Percentiles rank a stretch among this genome's conserved stretches.
phyloP scores from a whole-genome alignment of 2,113 vertebrate genomes.

The Gobius niger region DNA sequence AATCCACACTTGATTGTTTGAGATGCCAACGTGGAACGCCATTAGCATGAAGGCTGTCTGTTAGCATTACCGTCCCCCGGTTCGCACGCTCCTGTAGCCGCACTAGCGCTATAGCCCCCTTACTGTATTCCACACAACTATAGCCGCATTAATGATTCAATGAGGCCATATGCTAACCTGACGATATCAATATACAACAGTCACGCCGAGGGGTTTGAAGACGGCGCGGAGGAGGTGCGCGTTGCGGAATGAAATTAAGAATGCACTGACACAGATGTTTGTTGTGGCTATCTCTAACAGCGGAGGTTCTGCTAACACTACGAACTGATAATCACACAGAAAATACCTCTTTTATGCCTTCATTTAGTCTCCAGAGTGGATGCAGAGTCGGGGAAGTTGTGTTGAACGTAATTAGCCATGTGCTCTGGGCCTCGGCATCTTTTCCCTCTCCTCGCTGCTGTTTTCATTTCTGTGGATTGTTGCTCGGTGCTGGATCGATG shows the following conservation, averaged over 20 bases:
- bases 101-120: slow-evolving; percentile 26
- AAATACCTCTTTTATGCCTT: too few relatives aligned
- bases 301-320: too few relatives aligned
- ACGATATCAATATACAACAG: slow-evolving; percentile 54
- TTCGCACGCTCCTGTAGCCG: slow-evolving; percentile 11
- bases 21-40: background rate
- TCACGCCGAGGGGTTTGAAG: slow-evolving; percentile 12
- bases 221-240: slow-evolving; percentile 14
- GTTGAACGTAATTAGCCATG: too few relatives aligned
- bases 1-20: background rate
- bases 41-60: background rate
- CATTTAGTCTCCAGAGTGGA: too few relatives aligned
- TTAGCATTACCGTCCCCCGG: slow-evolving; percentile 14
- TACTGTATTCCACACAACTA: slow-evolving; percentile 46
- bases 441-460: too few relatives aligned
- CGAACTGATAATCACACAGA: too few relatives aligned
- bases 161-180: slow-evolving; percentile 55
- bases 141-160: slow-evolving; percentile 70
- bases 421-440: too few relatives aligned
- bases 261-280: slow-evolving; percentile 1
- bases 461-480: too few relatives aligned
- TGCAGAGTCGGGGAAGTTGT: too few relatives aligned
- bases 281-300: too few relatives aligned
- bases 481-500: too few relatives aligned
- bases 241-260: slow-evolving; percentile 16